phyloP scores from a whole-genome alignment of 37 sponge, comb jelly and placozoan species.

The Theonella swinhoei region DNA sequence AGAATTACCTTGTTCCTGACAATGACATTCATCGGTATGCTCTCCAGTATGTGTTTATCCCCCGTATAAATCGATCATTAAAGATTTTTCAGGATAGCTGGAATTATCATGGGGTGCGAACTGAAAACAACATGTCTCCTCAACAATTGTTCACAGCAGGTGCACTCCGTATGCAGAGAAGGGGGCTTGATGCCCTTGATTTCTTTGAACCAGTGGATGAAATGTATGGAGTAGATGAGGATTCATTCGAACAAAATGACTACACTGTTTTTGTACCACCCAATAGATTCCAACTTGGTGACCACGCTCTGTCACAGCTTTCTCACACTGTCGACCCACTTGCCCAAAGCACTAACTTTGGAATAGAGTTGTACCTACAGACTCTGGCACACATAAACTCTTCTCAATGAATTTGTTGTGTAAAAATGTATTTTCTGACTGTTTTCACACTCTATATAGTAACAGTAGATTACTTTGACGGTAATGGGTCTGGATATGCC shows the following conservation, averaged over 20 bases:
- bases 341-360: neutral
- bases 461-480: too few relatives aligned
- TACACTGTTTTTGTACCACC: neutral
- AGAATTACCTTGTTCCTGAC: constrained; percentile 26
- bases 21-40: constrained; percentile 43
- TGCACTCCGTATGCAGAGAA: constrained; percentile 3
- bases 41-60: constrained; percentile 49
- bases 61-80: constrained; percentile 42
- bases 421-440: too few relatives aligned
- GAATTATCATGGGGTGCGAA: constrained; percentile 56
- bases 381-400: neutral
- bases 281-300: neutral
- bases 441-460: too few relatives aligned
- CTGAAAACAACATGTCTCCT: constrained; percentile 42
- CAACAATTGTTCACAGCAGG: constrained; percentile 30
- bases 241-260: neutral
- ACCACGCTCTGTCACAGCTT: neutral
- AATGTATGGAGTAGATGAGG: too few relatives aligned
- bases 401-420: too few relatives aligned
- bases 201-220: neutral
- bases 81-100: constrained; percentile 43
- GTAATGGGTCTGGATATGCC: too few relatives aligned
- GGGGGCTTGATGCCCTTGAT: constrained; percentile 26
- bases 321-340: neutral
- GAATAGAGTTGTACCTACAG: neutral